These are phyloP conservation scores for Nyctibius bracteatus DNA, from an alignment of 2,113 vertebrate genomes.

Conservation along the genomic window DNA sequence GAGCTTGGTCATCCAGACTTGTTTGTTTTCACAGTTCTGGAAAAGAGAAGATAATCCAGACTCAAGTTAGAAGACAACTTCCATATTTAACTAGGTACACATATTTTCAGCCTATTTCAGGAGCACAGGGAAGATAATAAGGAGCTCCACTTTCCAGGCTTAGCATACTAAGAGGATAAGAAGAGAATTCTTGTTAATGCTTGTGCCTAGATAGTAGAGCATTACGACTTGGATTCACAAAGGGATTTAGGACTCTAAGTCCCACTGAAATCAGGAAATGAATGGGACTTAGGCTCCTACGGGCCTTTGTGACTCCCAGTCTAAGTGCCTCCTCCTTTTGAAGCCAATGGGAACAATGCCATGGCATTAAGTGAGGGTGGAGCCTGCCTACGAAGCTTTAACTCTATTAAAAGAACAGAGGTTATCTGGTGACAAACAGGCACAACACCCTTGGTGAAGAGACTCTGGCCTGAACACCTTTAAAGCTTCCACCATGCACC, in stretches of 20 bases:
- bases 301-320: background rate
- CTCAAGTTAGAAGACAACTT: background rate
- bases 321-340: conserved; percentile 14
- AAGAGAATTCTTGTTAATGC: conserved; percentile 48
- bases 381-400: background rate
- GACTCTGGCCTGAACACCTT: background rate
- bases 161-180: conserved; percentile 59
- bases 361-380: conserved; percentile 16
- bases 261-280: conserved; percentile 52
- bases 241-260: conserved; percentile 56
- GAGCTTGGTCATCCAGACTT: background rate
- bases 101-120: conserved; percentile 45
- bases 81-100: conserved; percentile 30
- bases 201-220: conserved; percentile 43
- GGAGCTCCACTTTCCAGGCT: conserved; percentile 51
- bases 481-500: background rate
- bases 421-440: conserved; percentile 43
- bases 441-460: background rate
- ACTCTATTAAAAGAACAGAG: conserved; percentile 11
- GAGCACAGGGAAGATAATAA: conserved; percentile 27
- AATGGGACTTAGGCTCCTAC: conserved; percentile 39
- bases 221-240: conserved; percentile 54
- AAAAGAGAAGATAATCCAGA: conserved; percentile 9
- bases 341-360: conserved; percentile 40
- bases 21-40: background rate